A percentile compares a stretch with the other conserved stretches of the same genome.
Conservation (phyloP, 2,888 invertebrate genomes). For the Tenthredo livida region DNA sequence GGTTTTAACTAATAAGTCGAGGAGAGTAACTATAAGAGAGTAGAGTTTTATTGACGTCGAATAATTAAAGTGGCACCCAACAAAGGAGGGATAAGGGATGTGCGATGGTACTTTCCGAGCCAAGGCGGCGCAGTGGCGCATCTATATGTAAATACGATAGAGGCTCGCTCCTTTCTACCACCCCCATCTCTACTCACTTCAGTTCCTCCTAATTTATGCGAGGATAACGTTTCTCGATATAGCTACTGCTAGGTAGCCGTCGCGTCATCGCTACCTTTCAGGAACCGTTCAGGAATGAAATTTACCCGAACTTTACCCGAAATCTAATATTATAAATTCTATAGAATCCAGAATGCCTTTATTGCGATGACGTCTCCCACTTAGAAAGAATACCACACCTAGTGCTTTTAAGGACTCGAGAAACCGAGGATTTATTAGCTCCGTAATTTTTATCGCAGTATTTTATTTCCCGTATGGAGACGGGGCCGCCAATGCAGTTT, state of each 20-base stretch:
- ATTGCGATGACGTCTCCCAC: not conserved
- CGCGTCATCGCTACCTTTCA: not conserved
- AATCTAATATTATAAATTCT: constrained; percentile 21
- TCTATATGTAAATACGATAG: constrained; percentile 49
- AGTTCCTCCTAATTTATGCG: constrained; percentile 45
- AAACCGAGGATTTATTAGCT: constrained; percentile 13
- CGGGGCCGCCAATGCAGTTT: not conserved
- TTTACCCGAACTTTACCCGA: not conserved
- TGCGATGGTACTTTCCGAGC: constrained; percentile 32
- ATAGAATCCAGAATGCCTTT: constrained; percentile 20
- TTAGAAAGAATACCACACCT: not conserved
- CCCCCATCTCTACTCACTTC: constrained; percentile 1
- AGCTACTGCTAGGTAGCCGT: not conserved
- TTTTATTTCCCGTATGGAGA: not conserved
- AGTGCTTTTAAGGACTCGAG: not conserved
- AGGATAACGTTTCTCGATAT: constrained; percentile 38
- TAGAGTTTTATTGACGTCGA: constrained; percentile 66
- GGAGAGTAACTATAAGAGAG: constrained; percentile 12
- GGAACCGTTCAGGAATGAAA: not conserved
- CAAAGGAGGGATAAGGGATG: constrained; percentile 46
- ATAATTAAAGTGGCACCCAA: constrained; percentile 54
- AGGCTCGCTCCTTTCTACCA: not conserved
- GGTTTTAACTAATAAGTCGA: not conserved
- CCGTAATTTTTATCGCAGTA: not conserved
- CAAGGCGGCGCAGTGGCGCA: constrained; percentile 26